phyloP scores from a whole-genome alignment of 1,140 invertebrate species.

The Delia radicum region DNA sequence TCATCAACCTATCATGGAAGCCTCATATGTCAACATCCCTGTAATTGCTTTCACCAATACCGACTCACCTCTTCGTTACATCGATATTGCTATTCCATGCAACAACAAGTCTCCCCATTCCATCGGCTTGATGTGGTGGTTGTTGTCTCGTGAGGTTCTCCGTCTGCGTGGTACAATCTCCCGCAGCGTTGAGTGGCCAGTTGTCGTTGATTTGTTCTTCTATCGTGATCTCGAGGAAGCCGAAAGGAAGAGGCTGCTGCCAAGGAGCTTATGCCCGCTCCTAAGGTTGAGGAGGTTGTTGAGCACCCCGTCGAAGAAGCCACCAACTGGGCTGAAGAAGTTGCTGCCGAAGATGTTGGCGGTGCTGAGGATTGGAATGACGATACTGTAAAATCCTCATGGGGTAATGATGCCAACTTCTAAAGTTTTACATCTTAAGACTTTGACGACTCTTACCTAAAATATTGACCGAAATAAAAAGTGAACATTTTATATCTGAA shows the following conservation, averaged over 20 bases:
- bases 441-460: neutral
- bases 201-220: slow-evolving; percentile 99
- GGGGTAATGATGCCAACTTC: slow-evolving; percentile 55
- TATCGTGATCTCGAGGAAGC: slow-evolving; percentile 97
- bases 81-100: slow-evolving; percentile 99
- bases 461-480: slow-evolving; percentile 29
- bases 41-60: slow-evolving; percentile 99
- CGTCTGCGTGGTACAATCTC: slow-evolving; percentile 90
- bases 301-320: slow-evolving; percentile 53
- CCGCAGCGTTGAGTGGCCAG: slow-evolving; percentile 90
- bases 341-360: slow-evolving; percentile 50
- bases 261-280: slow-evolving; percentile 71
- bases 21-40: slow-evolving; percentile 99
- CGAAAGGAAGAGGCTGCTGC: slow-evolving; percentile 90
- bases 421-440: no score
- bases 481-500: neutral
- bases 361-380: slow-evolving; percentile 60
- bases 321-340: slow-evolving; percentile 57
- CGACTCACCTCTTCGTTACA: slow-evolving; percentile 89
- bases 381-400: slow-evolving; percentile 52
- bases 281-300: slow-evolving; percentile 57
- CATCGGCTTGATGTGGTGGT: slow-evolving; percentile 99
- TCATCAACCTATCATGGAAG: slow-evolving; percentile 98
- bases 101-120: slow-evolving; percentile 97
- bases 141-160: slow-evolving; percentile 95